These are phyloP conservation scores for Sebastes diaconus DNA, from an alignment of 2,797 vertebrate genomes.

Conservation along the genomic window DNA sequence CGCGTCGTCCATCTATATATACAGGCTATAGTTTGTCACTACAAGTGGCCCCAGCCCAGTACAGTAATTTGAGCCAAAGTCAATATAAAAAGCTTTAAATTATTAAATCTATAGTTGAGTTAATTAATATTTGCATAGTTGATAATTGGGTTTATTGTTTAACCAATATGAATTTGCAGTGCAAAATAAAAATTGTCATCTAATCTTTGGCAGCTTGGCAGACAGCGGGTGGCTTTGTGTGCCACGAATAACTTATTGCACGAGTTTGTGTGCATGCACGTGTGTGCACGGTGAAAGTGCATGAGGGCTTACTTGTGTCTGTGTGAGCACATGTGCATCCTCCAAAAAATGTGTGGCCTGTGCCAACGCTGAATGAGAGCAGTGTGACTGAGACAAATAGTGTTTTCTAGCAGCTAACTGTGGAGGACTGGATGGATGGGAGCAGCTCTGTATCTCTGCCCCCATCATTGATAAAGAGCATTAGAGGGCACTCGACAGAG, in stretches of 20 bases:
- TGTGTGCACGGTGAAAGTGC: background rate
- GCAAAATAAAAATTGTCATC: conserved; percentile 1
- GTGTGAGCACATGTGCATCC: background rate
- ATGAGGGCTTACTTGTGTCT: background rate
- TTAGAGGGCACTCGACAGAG: conserved; percentile 1
- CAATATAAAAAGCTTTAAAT: background rate
- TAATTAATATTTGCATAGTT: background rate
- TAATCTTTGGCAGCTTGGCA: background rate
- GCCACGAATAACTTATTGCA: conserved; percentile 4
- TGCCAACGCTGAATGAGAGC: background rate
- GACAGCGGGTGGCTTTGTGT: conserved; percentile 5
- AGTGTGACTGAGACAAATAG: conserved; percentile 1
- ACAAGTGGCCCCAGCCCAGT: background rate
- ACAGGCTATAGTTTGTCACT: background rate
- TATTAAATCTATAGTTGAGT: background rate
- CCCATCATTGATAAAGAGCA: conserved; percentile 31
- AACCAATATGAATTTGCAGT: background rate
- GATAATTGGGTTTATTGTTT: background rate
- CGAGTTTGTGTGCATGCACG: background rate
- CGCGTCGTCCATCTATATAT: too few relatives aligned
- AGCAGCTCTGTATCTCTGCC: conserved; percentile 5
- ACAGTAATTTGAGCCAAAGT: background rate
- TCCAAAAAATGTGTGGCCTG: background rate
- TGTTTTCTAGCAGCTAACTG: conserved; percentile 5
- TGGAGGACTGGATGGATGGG: conserved; percentile 7